phyloP scores from a whole-genome alignment of 37 sponge, comb jelly and placozoan genomes.

The Eunapius fragilis region DNA sequence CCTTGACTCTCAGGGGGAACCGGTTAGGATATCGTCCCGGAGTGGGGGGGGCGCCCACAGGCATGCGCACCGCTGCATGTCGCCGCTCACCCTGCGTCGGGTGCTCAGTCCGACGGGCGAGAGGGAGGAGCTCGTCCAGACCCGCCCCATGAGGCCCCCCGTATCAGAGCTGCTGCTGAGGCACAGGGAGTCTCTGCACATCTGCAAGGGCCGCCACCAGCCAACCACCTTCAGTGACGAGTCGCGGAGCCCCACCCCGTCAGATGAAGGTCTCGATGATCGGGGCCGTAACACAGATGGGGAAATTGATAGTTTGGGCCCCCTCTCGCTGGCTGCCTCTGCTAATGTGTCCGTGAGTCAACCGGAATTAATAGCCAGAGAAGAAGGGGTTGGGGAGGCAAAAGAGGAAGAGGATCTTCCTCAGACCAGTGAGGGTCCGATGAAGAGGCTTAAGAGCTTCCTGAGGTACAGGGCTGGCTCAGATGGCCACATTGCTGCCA shows the following conservation, averaged over 20 bases:
- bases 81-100: background rate
- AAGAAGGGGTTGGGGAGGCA: background rate
- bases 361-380: conserved; percentile 5
- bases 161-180: no score
- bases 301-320: background rate
- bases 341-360: background rate
- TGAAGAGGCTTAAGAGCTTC: no score
- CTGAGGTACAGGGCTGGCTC: no score
- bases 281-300: background rate
- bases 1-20: background rate
- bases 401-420: background rate
- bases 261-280: background rate
- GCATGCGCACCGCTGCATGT: background rate
- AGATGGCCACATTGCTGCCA: background rate
- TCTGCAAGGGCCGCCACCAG: background rate
- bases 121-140: background rate
- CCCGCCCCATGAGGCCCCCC: no score
- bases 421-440: no score
- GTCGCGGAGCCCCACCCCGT: background rate
- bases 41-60: no score
- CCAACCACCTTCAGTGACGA: background rate
- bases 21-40: conserved; percentile 1
- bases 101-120: background rate
- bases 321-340: background rate
- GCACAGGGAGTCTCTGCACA: no score